Base-by-base conservation (phyloP, 2,113 vertebrate genomes). In the Pelecanus crispus region DNA sequence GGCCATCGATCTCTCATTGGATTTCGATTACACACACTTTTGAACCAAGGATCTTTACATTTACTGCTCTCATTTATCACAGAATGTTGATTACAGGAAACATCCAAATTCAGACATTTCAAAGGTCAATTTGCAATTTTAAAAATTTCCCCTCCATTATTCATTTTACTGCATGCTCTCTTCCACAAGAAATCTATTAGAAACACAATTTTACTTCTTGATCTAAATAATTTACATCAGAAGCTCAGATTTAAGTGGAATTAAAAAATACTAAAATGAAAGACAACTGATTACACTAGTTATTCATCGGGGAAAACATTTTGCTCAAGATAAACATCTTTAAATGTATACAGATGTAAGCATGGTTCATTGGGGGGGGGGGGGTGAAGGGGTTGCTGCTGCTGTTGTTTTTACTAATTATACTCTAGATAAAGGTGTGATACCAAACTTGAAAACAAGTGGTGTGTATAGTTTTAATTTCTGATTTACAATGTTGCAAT, bases 101-200 rank as follows among this genome's bases (percentile, higher is more conserved):
- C 88, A 91, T 79, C 86, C 65, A 55, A 95, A 92, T 95, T 92
- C 86, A 96, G 94, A 88, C 92, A 96, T 95, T 97, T 97, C 92
- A 97, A 96, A 96, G 88, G 95, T 96, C 92, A 95, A 65, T 96
- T 83, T 49, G 68, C 68, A 88, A 86, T 81, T 95, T 95, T 88
- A 26, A 86, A 95, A 86, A 84, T 92, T 94, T 91, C 50, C 18
- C 38, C 50, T 93, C 75, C 80, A 88, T 96, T 86, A 86, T 50
- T 97, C 91, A 96, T 94, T 81, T 93, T 74, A 63, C 52, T 66
- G 56, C 65, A 34, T 70, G n/a, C 68, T 90, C 80, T 73, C 13
- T 56, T 90, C 62, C 59, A 67, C 72, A 21, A 78, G 88, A 26
- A 86, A 94, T 63, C 75, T 36, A 50, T 70, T 82, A 82, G 63